Evolutionary conservation across 35 echinoderm and acorn worm species (phyloP), one percentile per base, ranked within the genome.

Genomic region (Lytechinus variegatus): DNA sequence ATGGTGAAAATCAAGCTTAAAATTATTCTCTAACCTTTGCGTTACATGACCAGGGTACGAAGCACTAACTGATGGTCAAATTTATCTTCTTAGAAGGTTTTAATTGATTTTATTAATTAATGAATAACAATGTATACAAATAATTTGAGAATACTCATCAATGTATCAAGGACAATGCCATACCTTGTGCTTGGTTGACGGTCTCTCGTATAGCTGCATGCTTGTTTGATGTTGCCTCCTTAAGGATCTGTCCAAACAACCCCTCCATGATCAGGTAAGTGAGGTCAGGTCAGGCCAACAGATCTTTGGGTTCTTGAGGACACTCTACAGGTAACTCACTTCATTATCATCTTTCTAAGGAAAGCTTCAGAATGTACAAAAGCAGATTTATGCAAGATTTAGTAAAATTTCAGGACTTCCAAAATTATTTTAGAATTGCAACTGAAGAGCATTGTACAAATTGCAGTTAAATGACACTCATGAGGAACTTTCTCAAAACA

Each of bases 161-260:
- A 44, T 44, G 33, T 44, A 44, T 44, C 33, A 1, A 44, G 33
- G 33, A 44, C 33, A 44, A 44, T 44, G 33, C 33, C 2, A 51
- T 96, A 96, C 96, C 96, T 95, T 96, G 94, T 9, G 96, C 96
- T 44, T 95, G 61, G 89, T 8, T 95, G 21, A 94, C 96, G 54
- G 57, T 53, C 24, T 96, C 96, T n/a, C 94, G 94, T 28, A 96
- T 87, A 8, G 96, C 79, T 21, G 86, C 28, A 33, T 94, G 86
- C 86, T 96, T 96, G 92, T 56, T 95, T 28, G 96, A 87, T 24
- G 92, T 56, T 60, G 96, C 96, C 53, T 96, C 96, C 53, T 94
- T 87, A 9, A 94, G 52, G 13, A 96, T 95, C 27, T 96, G 72
- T 44, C 93, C 92, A 52, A 96, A 94, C 14, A 96, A 21, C 54